Base-by-base conservation (phyloP, 2,888 invertebrate genomes). In the Tachina lurida region DNA sequence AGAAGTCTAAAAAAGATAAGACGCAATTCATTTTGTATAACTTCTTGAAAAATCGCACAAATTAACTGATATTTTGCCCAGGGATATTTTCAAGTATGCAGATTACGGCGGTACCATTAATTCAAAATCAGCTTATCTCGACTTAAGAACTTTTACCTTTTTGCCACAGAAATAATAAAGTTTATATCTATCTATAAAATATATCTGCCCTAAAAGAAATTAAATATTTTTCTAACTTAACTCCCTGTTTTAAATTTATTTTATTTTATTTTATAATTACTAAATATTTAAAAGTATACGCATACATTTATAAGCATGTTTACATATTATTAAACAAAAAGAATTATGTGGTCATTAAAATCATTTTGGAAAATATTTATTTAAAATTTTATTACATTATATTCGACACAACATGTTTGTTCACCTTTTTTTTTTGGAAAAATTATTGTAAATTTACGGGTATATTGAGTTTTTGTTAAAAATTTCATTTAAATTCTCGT, bases 341-440 rank as follows among this genome's bases (percentile, higher is more conserved):
- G 68, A 68, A 77, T 77, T 68, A 77, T 78, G 70, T 41, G 70
- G 62, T 52, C 70, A 78, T 78, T 45, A 54, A 63, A 73, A 65
- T 47, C 8, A n/a, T 56, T 73, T 56, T 63, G 10, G 13, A 60
- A 79, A 43, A 62, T 78, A 60, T 71, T 71, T 49, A 56, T 79
- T 79, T 79, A 19, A 43, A 79, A 79, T 70, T 63, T 73, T 73
- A 73, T 49, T 15, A 52, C 62, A 74, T 62, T 62, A 56, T 76
- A 47, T 56, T 63, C 45, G 12, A 47, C 17, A 47, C 56, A 67
- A 49, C 65, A 39, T 67, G 47, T 39, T 56, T 56, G 65, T 56
- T 76, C 49, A 15, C n/a, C 22, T 54, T 60, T 45, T 52, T 31
- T 62, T 13, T 47, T 63, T 15, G 31, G 10, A 52, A 52, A 43